These are phyloP conservation scores for Amia ocellicauda DNA, from an alignment of 2,113 vertebrate species.

Conservation along the genomic window DNA sequence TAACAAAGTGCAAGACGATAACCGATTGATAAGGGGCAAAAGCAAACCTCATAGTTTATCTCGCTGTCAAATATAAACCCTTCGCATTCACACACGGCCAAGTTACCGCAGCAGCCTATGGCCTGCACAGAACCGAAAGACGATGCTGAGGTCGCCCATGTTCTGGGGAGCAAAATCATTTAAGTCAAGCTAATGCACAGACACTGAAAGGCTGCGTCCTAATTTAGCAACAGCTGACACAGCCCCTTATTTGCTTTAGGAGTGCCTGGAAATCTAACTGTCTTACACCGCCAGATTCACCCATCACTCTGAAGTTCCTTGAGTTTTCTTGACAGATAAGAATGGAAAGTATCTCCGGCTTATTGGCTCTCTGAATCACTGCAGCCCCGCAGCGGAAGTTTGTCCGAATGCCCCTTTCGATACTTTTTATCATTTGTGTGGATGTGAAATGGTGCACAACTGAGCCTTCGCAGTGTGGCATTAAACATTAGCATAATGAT, in stretches of 20 bases:
- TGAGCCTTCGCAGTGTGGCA: slow-evolving; percentile 23
- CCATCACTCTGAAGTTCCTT: slow-evolving; percentile 50
- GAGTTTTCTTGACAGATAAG: slow-evolving; percentile 58
- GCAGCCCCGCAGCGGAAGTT: slow-evolving; percentile 45
- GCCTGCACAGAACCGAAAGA: neutral
- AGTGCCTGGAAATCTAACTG: slow-evolving; percentile 17
- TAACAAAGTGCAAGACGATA: too few relatives aligned
- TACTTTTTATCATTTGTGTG: slow-evolving; percentile 53
- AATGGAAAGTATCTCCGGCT: slow-evolving; percentile 52
- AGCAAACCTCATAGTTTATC: too few relatives aligned
- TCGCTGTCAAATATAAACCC: too few relatives aligned
- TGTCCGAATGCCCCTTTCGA: slow-evolving; percentile 38
- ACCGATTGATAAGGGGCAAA: too few relatives aligned
- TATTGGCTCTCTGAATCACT: slow-evolving; percentile 61
- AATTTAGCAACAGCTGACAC: slow-evolving; percentile 20
- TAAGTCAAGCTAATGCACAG: slow-evolving; percentile 11
- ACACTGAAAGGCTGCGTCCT: slow-evolving; percentile 15
- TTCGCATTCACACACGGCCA: too few relatives aligned
- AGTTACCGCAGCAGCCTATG: neutral
- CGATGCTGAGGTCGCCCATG: neutral
- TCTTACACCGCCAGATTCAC: slow-evolving; percentile 41
- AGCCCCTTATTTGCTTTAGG: slow-evolving; percentile 14
- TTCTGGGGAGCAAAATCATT: slow-evolving; percentile 8
- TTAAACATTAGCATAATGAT: slow-evolving; percentile 44
- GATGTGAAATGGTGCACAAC: slow-evolving; percentile 33